These are phyloP conservation scores for Araneus ventricosus DNA, from an alignment of 1,140 invertebrate genomes.

Conservation along the genomic window DNA sequence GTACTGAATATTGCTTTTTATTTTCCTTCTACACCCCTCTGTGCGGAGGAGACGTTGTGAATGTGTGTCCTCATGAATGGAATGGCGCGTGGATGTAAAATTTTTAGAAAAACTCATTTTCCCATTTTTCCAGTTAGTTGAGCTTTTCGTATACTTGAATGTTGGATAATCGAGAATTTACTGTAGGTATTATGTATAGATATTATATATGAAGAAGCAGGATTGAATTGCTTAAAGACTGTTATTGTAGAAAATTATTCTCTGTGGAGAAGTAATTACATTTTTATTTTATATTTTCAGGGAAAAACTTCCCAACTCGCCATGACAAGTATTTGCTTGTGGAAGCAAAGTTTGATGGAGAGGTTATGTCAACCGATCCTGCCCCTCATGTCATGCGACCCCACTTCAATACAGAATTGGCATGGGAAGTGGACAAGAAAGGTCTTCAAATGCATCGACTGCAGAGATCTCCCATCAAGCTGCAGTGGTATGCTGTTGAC, in stretches of 20 bases:
- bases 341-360: conserved; percentile 82
- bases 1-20: too few relatives aligned
- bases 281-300: conserved; percentile 76
- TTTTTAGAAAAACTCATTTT: too few relatives aligned
- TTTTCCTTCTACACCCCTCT: too few relatives aligned
- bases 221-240: background rate
- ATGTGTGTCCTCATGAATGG: too few relatives aligned
- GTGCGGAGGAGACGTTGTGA: too few relatives aligned
- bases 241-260: background rate
- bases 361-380: conserved; percentile 81
- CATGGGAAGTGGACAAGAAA: conserved; percentile 82
- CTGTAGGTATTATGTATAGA: too few relatives aligned
- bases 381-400: conserved; percentile 80
- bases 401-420: conserved; percentile 81
- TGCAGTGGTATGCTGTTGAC: conserved; percentile 81
- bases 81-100: too few relatives aligned
- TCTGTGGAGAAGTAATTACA: background rate
- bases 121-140: too few relatives aligned
- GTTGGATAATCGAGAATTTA: too few relatives aligned
- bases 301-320: conserved; percentile 80
- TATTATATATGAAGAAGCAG: background rate
- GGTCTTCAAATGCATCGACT: conserved; percentile 81
- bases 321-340: conserved; percentile 79
- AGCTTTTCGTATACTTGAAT: too few relatives aligned
- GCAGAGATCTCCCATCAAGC: conserved; percentile 81